Evolutionary conservation across 92 coral and sea anemone genomes (phyloP).

Genomic region (Desmophyllum pertusum): DNA sequence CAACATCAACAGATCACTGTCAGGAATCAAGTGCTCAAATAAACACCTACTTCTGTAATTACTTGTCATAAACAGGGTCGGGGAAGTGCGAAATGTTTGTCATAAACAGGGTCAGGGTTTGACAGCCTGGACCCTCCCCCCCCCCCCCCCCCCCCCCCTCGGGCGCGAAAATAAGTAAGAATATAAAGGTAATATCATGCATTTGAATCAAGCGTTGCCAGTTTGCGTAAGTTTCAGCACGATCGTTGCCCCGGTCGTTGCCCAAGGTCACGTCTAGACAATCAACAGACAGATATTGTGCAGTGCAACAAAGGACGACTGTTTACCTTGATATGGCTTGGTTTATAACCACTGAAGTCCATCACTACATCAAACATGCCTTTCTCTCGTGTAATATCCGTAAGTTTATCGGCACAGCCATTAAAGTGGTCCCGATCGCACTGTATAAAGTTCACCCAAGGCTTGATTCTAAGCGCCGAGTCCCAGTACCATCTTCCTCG

Average conservation of each 20-base stretch:
- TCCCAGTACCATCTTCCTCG: constrained; percentile 91
- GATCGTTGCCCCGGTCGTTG: background rate
- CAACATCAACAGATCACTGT: no score
- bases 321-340: constrained; percentile 73
- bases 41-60: no score
- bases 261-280: background rate
- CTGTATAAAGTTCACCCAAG: constrained; percentile 63
- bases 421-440: constrained; percentile 69
- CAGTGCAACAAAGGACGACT: constrained; percentile 12
- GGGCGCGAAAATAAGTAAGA: no score
- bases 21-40: no score
- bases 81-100: no score
- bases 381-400: constrained; percentile 52
- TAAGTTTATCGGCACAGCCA: constrained; percentile 54
- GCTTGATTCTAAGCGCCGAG: constrained; percentile 69
- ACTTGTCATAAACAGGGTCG: no score
- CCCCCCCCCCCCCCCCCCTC: no score
- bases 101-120: no score
- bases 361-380: constrained; percentile 69
- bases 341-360: constrained; percentile 73
- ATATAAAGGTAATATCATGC: background rate
- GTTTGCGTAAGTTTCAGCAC: background rate
- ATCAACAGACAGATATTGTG: background rate
- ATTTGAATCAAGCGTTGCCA: background rate
- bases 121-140: no score